Percentiles rank a stretch among this genome's conserved stretches.
Conservation (phyloP, 2,888 invertebrate species). For the Cephus pulcher region DNA sequence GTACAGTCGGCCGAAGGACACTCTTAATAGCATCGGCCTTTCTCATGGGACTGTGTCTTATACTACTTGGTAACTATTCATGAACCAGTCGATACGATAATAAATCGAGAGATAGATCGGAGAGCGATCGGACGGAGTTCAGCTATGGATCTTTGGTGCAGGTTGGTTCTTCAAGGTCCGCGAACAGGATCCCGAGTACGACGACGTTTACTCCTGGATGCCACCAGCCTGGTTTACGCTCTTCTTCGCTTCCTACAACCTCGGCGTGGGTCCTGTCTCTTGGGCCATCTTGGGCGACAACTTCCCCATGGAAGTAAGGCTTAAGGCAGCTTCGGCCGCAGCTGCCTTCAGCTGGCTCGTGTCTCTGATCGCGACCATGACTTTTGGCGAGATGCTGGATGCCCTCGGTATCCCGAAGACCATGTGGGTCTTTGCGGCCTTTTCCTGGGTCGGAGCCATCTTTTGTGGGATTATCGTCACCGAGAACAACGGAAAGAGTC, state of each 20-base stretch:
- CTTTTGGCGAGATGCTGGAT: slow-evolving; percentile 41
- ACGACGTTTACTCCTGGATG: slow-evolving; percentile 54
- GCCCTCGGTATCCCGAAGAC: slow-evolving; percentile 39
- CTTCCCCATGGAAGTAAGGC: slow-evolving; percentile 49
- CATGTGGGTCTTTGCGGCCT: slow-evolving; percentile 47
- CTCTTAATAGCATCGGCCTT: slow-evolving; percentile 48
- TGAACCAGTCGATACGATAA: not conserved
- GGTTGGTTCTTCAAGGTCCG: slow-evolving; percentile 49
- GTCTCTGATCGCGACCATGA: slow-evolving; percentile 42
- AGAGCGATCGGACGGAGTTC: not conserved
- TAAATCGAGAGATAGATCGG: not conserved
- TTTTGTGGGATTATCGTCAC: slow-evolving; percentile 38
- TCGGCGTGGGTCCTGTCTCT: slow-evolving; percentile 56
- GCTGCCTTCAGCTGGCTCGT: slow-evolving; percentile 47
- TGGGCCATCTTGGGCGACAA: slow-evolving; percentile 56
- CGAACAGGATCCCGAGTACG: slow-evolving; percentile 49
- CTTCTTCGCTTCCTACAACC: slow-evolving; percentile 48
- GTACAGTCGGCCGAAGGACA: slow-evolving; percentile 48
- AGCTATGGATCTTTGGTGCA: slow-evolving; percentile 20
- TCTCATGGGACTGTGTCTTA: slow-evolving; percentile 49
- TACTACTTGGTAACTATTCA: slow-evolving; percentile 48
- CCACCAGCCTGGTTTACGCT: slow-evolving; percentile 47
- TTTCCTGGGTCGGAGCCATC: slow-evolving; percentile 43
- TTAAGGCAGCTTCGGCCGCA: slow-evolving; percentile 34
- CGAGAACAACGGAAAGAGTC: slow-evolving; percentile 46